Percentiles rank a stretch among this genome's conserved stretches.
Evolutionary conservation across 2,113 vertebrate genomes (phyloP).

Genomic region (Prionailurus bengalensis): DNA sequence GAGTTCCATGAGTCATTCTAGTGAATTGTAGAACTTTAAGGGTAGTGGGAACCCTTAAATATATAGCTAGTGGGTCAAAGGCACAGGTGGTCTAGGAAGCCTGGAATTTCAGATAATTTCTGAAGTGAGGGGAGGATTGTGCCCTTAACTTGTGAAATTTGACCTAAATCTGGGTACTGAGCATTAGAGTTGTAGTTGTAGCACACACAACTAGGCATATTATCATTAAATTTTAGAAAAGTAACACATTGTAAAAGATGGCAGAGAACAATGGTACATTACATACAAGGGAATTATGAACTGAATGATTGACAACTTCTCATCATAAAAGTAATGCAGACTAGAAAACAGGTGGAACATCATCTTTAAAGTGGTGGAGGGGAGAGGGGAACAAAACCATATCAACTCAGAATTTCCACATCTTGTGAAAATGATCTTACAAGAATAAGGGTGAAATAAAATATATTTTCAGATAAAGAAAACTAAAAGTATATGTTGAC

Average conservation of each 20-base stretch:
- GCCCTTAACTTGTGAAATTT: background rate
- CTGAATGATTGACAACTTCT: background rate
- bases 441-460: background rate
- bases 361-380: background rate
- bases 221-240: background rate
- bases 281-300: background rate
- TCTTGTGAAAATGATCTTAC: background rate
- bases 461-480: constrained; percentile 11
- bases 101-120: background rate
- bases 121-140: background rate
- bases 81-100: background rate
- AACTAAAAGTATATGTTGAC: background rate
- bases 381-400: background rate
- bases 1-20: background rate
- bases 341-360: background rate
- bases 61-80: background rate
- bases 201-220: background rate
- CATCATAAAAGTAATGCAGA: background rate
- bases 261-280: no score
- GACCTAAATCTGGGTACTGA: background rate
- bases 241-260: background rate
- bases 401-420: background rate
- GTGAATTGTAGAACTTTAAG: background rate
- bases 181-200: background rate
- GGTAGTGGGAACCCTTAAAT: background rate